Base-by-base conservation (phyloP, 2,113 vertebrate genomes). In the Hyla sarda region DNA sequence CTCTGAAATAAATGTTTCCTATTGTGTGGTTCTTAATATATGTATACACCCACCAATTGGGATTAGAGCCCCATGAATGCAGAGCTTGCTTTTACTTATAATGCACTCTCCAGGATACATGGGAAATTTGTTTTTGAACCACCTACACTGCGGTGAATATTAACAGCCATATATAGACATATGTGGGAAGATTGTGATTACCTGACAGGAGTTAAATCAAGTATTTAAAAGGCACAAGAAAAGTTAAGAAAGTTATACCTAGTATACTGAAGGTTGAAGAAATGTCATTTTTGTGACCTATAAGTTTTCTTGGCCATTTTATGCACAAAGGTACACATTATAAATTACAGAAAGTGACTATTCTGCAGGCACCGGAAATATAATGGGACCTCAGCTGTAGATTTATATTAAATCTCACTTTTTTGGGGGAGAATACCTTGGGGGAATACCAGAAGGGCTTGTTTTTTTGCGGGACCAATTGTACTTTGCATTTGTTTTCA, bases 61-160 rank as follows among this genome's bases (percentile, higher is more conserved):
- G 79, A 87, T 79, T 72, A 82, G 21, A 41, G 16, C 30, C 76
- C 60, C 71, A 69, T 50, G 52, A 80, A 80, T 80, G 48, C 65
- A 37, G 16, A 75, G 69, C 41, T 30, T 71, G 37, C 48, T 41
- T 58, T 80, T 12, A 12, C 34, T 60, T 80, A 80, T 14, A 80
- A 80, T 25, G 19, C 16, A 3, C 75, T 54, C 75, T 23, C 48
- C 75, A 56, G 75, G 30, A 79, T 56, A 58, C 5, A 56, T 37
- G 10, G 2, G 23, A 37, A 78, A 79, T 79, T 52, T 79, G 52
- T n/a, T 79, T 16, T 58, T 58, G 41, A 37, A 56, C 76, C 50
- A 79, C 76, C 50, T 41, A 79, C 76, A 58, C 52, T 23, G 9
- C 0, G 19, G 76, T 14, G 76, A 2, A 56, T 58, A 47, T 77